Conservation (phyloP, 2,888 invertebrate genomes). For the Nomada fabriciana region DNA sequence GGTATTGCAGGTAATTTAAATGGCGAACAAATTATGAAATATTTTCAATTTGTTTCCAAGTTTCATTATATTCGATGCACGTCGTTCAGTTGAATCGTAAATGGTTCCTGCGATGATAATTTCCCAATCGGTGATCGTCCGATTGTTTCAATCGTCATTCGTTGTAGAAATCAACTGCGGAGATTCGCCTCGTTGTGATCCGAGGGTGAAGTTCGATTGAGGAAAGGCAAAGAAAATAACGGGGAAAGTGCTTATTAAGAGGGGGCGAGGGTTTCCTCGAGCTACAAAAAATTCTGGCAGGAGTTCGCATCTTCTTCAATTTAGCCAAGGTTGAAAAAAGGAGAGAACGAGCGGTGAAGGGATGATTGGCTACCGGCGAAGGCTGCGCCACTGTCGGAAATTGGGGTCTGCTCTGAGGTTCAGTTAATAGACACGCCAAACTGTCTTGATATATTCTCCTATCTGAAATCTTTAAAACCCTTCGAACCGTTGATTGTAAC, state of each 20-base stretch:
- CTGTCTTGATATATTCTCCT: constrained; percentile 68
- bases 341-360: constrained; percentile 17
- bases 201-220: constrained; percentile 37
- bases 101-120: not conserved
- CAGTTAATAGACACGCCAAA: constrained; percentile 75
- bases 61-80: too few relatives aligned
- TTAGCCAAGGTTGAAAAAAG: constrained; percentile 17
- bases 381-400: constrained; percentile 65
- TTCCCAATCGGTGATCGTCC: not conserved
- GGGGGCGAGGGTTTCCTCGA: constrained; percentile 51
- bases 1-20: not conserved
- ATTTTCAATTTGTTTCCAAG: too few relatives aligned
- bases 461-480: constrained; percentile 12
- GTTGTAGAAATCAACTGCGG: constrained; percentile 4
- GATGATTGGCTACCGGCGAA: constrained; percentile 48
- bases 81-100: not conserved
- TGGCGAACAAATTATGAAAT: not conserved
- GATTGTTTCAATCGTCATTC: constrained; percentile 1
- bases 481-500: not conserved
- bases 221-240: constrained; percentile 25
- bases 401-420: constrained; percentile 55
- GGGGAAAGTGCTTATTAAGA: constrained; percentile 70
- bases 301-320: constrained; percentile 26
- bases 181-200: constrained; percentile 7
- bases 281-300: constrained; percentile 28